Conservation (phyloP, 2,888 invertebrate genomes). For the Nomada lathburiana region DNA sequence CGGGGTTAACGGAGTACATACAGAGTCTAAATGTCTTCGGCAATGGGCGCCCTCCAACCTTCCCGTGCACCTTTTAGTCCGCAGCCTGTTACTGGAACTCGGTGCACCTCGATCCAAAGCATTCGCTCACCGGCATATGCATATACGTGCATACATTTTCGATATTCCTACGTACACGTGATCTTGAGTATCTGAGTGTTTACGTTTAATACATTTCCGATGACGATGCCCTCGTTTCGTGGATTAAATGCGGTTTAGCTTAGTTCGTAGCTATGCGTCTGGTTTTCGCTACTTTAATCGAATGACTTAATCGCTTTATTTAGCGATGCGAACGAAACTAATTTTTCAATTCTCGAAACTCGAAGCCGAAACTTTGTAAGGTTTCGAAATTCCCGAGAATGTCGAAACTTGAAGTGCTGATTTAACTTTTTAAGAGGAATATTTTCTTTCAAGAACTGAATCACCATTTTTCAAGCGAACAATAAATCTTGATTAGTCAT, state of each 20-base stretch:
- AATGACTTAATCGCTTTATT: not conserved
- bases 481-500: no score
- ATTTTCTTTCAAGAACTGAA: no score
- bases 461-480: no score
- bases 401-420: no score
- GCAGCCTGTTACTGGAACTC: not conserved
- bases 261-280: not conserved
- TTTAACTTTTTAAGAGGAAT: no score
- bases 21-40: conserved; percentile 71
- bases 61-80: not conserved
- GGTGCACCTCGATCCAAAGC: not conserved
- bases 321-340: no score
- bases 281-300: not conserved
- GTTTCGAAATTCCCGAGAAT: no score
- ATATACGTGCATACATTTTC: not conserved
- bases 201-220: conserved; percentile 12
- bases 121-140: not conserved
- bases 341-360: no score
- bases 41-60: conserved; percentile 45
- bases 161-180: not conserved
- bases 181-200: not conserved
- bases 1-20: conserved; percentile 72
- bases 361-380: no score
- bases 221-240: not conserved
- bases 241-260: conserved; percentile 3